Evolutionary conservation across 1,140 invertebrate genomes (phyloP).

Genomic region (Drosophila malerkotliana): DNA sequence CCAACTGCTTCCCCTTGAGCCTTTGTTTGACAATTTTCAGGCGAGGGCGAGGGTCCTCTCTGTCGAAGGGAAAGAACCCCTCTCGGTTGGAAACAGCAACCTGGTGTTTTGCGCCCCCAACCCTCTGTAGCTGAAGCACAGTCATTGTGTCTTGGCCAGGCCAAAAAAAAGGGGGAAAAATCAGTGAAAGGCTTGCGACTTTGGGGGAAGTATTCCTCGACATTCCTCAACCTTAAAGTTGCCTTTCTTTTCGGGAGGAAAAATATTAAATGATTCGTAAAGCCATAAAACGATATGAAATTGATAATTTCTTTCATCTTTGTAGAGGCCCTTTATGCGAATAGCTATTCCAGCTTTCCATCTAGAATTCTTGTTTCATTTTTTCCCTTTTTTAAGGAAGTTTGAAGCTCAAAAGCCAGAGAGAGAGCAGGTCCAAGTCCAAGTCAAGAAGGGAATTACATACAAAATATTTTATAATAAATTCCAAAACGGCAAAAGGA

Average conservation of each 20-base stretch:
- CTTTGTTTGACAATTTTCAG: constrained; percentile 78
- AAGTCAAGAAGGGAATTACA: constrained; percentile 58
- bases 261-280: background rate
- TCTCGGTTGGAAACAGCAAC: no score
- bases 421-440: constrained; percentile 9
- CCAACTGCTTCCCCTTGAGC: constrained; percentile 17
- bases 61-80: background rate
- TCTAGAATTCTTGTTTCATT: background rate
- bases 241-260: background rate
- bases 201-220: background rate
- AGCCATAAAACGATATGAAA: no score
- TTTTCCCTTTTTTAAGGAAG: background rate
- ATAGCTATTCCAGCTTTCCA: background rate
- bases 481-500: constrained; percentile 47
- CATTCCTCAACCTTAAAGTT: background rate
- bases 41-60: constrained; percentile 26
- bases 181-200: constrained; percentile 29
- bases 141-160: constrained; percentile 61
- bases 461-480: constrained; percentile 70
- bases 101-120: background rate
- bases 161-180: constrained; percentile 35
- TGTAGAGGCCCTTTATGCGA: no score
- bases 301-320: background rate
- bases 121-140: constrained; percentile 6
- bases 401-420: constrained; percentile 10